Conservation (phyloP, 2,113 vertebrate species). For the Scopus umbretta region DNA sequence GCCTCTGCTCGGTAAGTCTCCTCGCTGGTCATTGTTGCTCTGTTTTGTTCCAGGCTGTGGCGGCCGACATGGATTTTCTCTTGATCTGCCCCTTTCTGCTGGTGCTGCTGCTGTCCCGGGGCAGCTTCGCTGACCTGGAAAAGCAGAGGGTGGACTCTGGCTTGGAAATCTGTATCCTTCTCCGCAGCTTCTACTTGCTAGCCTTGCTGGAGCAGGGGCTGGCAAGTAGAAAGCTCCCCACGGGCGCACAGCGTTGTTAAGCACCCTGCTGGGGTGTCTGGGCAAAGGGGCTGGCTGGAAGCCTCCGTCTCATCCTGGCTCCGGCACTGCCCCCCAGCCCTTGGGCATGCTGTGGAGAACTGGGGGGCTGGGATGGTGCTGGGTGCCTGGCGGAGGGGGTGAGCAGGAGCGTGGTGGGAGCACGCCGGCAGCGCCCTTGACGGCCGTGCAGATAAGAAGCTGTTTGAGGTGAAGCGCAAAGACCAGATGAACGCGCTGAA, state of each 20-base stretch:
- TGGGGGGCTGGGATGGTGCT: background rate
- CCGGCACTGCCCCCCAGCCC: background rate
- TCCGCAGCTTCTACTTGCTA: background rate
- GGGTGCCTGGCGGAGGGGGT: fast-evolving
- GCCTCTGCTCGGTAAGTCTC: background rate
- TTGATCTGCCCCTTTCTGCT: constrained; percentile 71
- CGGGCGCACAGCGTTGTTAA: background rate
- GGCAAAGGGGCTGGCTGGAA: background rate
- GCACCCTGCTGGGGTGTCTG: background rate
- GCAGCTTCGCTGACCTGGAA: constrained; percentile 66
- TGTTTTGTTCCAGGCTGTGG: background rate
- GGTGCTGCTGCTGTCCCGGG: constrained; percentile 58
- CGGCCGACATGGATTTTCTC: constrained; percentile 74
- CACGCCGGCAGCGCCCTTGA: background rate
- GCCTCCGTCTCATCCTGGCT: background rate
- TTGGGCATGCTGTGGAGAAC: background rate
- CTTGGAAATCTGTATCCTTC: constrained; percentile 96
- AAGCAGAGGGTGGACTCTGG: constrained; percentile 80
- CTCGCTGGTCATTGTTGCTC: background rate
- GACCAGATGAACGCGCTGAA: constrained; percentile 94
- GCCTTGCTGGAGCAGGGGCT: background rate
- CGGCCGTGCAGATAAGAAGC: constrained; percentile 85
- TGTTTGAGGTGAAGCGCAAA: constrained; percentile 96
- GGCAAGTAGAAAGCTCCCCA: background rate
- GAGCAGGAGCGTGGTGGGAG: background rate